Evolutionary conservation across 1,140 invertebrate species (phyloP), one percentile per base, ranked within the genome.

Genomic region (Brachionus plicatilis): DNA sequence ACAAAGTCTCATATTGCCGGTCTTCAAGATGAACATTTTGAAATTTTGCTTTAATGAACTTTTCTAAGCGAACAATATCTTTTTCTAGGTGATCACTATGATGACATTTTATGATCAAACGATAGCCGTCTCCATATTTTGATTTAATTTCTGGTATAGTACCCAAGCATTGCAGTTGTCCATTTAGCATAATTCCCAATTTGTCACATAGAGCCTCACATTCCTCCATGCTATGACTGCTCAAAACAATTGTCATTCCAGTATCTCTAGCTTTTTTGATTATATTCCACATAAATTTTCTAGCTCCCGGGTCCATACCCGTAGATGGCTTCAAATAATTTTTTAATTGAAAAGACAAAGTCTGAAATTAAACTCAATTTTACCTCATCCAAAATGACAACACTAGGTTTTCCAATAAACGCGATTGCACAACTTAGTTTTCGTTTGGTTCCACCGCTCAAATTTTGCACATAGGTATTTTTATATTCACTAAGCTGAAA

Each of bases 401-500:
- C 86, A 27, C 88, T 86, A 12, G 90, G 90, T 79, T 88, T 88
- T 6, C 90, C 90, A 88, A 96, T 92, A 29, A 98, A 89, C 6
- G 96, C 94, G 68, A 99, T 93, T 0, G 96, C 96, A 60, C 96
- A 95, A 86, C 94, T 96, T 33, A 99, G 89, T 89, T 98, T 97
- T 60, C 96, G 91, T 88, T 96, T 97, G 86, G 97, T 99, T 0
- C 96, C 97, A 65, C 86, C 86, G n/a, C 83, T 82, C n/a, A 82
- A 47, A 37, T 68, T 82, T 65, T 82, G 79, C 9, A 82, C 79
- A 82, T 43, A 82, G 4, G 17, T 41, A 37, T 82, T 37, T 68
- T 82, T 68, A 82, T 37, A 82, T 29, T 82, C 79, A 24, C 43
- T 82, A 12, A 82, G 24, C 43, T 82, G 79, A 47, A 82, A 82